These are phyloP conservation scores for Nemopilema nomurai DNA, from an alignment of 30 jellyfish, hydroid and myxozoan species.

Conservation along the genomic window DNA sequence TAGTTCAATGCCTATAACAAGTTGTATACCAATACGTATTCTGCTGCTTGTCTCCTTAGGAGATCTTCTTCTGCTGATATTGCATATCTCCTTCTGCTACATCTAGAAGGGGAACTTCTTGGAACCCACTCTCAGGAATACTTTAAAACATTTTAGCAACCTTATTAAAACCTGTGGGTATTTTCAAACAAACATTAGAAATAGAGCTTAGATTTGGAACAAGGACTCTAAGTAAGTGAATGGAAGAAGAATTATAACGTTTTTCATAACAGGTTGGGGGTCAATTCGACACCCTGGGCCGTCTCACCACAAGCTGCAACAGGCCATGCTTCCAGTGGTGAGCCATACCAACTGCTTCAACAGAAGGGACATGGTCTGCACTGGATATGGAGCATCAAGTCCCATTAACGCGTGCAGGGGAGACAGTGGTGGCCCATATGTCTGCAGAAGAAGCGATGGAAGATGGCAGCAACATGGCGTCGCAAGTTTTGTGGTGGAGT, in stretches of 20 bases:
- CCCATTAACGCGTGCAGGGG: slow-evolving; percentile 80
- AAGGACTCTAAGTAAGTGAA: too few species aligned
- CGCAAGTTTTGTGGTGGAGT: slow-evolving; percentile 80
- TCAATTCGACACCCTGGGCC: slow-evolving; percentile 76
- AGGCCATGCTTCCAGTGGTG: slow-evolving; percentile 82
- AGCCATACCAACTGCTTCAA: slow-evolving; percentile 41
- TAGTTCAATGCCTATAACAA: too few species aligned
- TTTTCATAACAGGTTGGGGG: slow-evolving; percentile 77
- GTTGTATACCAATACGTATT: too few species aligned
- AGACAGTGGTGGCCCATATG: slow-evolving; percentile 92
- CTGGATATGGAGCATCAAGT: slow-evolving; percentile 72
- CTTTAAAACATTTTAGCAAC: too few species aligned
- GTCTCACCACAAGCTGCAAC: slow-evolving; percentile 69
- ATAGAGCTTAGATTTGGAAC: too few species aligned
- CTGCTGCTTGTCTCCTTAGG: too few species aligned
- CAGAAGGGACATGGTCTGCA: slow-evolving; percentile 70
- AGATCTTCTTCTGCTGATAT: too few species aligned
- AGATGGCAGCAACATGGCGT: slow-evolving; percentile 90
- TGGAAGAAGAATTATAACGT: not conserved
- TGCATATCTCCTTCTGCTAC: too few species aligned
- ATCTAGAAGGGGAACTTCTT: too few species aligned
- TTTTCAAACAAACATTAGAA: too few species aligned
- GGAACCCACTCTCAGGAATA: too few species aligned
- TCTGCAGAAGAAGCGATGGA: slow-evolving; percentile 71
- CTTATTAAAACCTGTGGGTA: too few species aligned